Base-by-base conservation (phyloP, 2,113 vertebrate genomes). In the Thymallus thymallus region DNA sequence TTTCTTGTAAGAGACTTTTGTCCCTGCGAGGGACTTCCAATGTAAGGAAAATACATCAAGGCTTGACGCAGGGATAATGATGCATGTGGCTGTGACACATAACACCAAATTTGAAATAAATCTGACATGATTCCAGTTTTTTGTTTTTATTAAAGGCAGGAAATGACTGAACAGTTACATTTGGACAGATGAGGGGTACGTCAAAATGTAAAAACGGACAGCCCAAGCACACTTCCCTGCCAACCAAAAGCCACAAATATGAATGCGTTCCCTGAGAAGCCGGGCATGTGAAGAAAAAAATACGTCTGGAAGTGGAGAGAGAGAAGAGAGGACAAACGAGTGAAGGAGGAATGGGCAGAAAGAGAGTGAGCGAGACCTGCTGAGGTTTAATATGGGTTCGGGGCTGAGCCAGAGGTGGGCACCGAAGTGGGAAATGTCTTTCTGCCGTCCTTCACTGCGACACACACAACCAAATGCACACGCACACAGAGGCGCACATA, bases 221-320 rank as follows among this genome's bases (percentile, higher is more conserved):
- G 80, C 83, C 89, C 68, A 74, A 87, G 88, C 82, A 86, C 82
- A 86, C 86, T 85, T 79, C 77, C 80, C 86, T 90, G 91, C 89
- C 88, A 90, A 88, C 76, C 88, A 65, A 88, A 90, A 91, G 88
- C 90, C 92, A 87, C 89, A 92, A 92, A 91, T 88, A 91, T 92
- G 87, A 91, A 82, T 76, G 76, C 90, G 87, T 93, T 92, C 89
- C 87, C 89, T 91, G 88, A 91, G 90, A 90, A 92, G 86, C 83
- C 69, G 82, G 83, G 86, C 85, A 88, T 87, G 90, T 84, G 86
- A 88, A 26, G 26, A 88, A 91, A 92, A 88, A 85, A 91, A 90
- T 90, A 89, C 85, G 88, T 82, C 88, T 87, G 85, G 83, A 86
- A 87, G 79, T 62, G n/a, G n/a, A 76, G 69, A 46, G 22, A 60